Conservation (phyloP, 2,888 invertebrate genomes). For the Pocota personata region DNA sequence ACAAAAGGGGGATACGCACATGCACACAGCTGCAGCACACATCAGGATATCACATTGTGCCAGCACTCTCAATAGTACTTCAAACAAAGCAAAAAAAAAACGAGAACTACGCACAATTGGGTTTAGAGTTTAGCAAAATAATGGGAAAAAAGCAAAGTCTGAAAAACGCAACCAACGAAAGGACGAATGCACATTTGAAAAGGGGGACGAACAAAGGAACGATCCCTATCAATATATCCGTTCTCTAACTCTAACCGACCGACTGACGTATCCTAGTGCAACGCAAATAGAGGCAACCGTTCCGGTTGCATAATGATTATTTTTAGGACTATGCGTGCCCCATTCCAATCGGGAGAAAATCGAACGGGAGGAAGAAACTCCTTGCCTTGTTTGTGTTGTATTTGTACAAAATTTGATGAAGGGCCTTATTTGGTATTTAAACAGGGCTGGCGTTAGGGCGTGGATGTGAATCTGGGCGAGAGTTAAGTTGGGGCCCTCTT, state of each 20-base stretch:
- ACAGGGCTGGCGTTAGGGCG: background rate
- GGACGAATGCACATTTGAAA: conserved; percentile 49
- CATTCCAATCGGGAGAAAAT: conserved; percentile 29
- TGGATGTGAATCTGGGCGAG: background rate
- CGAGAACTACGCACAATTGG: conserved; percentile 56
- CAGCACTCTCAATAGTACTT: conserved; percentile 43
- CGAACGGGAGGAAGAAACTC: conserved; percentile 4
- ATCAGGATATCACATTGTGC: conserved; percentile 44
- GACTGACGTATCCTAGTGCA: conserved; percentile 62
- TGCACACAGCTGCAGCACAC: conserved; percentile 36
- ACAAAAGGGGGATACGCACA: conserved; percentile 51
- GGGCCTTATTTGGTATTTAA: conserved; percentile 8
- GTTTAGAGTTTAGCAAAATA: conserved; percentile 57
- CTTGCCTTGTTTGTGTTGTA: background rate
- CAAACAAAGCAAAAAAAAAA: conserved; percentile 47
- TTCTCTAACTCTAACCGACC: conserved; percentile 54
- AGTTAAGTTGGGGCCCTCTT: background rate
- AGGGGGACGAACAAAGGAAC: conserved; percentile 62
- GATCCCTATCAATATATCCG: conserved; percentile 58
- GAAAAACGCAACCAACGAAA: conserved; percentile 42
- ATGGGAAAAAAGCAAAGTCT: conserved; percentile 16
- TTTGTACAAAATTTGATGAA: conserved; percentile 26
- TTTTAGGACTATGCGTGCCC: conserved; percentile 64
- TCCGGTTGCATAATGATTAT: conserved; percentile 59
- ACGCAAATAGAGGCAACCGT: conserved; percentile 48